A percentile compares a stretch with the other conserved stretches of the same genome.
These are phyloP conservation scores for Diploscapter pachys DNA, from an alignment of 1,140 invertebrate genomes.

Conservation along the genomic window DNA sequence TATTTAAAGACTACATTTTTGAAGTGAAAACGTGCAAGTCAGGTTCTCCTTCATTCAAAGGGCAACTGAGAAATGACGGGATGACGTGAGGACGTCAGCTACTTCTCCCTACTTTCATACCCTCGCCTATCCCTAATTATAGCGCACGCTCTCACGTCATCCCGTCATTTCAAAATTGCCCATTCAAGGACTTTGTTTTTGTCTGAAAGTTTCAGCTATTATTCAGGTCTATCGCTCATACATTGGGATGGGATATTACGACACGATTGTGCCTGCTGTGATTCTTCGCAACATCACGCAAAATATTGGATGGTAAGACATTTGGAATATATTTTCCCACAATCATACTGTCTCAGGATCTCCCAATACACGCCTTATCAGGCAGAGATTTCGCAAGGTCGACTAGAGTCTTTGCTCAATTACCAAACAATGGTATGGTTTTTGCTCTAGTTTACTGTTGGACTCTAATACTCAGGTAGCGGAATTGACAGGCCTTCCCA, in stretches of 20 bases:
- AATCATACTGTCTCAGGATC: constrained; percentile 60
- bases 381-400: constrained; percentile 88
- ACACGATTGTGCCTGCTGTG: constrained; percentile 84
- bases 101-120: no score
- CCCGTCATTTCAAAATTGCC: no score
- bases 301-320: constrained; percentile 90
- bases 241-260: constrained; percentile 98
- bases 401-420: constrained; percentile 89
- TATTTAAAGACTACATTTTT: no score
- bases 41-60: no score
- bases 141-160: no score
- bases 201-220: no score
- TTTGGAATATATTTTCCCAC: no score
- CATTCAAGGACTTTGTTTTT: no score
- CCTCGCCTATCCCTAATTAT: no score
- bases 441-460: neutral
- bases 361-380: constrained; percentile 72
- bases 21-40: no score
- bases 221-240: constrained; percentile 76
- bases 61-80: no score
- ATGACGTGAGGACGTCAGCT: no score
- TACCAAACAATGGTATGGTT: constrained; percentile 94
- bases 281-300: constrained; percentile 97
- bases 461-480: constrained; percentile 3
- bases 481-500: constrained; percentile 72